Percentiles rank a stretch among this genome's conserved stretches.
These are phyloP conservation scores for Bedellia somnulentella DNA, from an alignment of 2,888 invertebrate genomes.

Conservation along the genomic window DNA sequence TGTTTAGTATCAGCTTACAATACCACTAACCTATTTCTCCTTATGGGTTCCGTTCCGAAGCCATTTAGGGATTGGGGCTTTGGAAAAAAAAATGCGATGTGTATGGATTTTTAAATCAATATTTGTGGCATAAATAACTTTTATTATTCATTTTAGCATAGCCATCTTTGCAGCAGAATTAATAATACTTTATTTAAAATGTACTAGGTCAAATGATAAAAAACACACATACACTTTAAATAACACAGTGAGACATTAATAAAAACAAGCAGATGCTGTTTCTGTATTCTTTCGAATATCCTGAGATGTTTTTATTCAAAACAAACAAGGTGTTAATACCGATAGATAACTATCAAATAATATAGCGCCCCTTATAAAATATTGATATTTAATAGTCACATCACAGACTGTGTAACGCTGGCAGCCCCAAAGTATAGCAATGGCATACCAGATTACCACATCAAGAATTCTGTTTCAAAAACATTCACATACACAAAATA, in stretches of 20 bases:
- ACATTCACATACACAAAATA: constrained; percentile 11
- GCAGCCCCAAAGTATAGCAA: constrained; percentile 37
- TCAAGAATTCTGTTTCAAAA: constrained; percentile 36
- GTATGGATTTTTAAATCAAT: too few relatives aligned
- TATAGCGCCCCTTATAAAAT: constrained; percentile 45
- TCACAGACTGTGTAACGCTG: constrained; percentile 43
- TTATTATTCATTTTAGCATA: too few relatives aligned
- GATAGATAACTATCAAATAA: constrained; percentile 37
- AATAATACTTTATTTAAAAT: neutral
- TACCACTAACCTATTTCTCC: too few relatives aligned
- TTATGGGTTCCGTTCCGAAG: too few relatives aligned
- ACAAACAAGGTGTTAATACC: constrained; percentile 56
- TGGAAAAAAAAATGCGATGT: too few relatives aligned
- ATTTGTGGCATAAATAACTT: too few relatives aligned
- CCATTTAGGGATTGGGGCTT: too few relatives aligned
- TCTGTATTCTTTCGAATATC: constrained; percentile 9
- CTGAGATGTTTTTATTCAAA: constrained; percentile 31
- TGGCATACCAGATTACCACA: constrained; percentile 47
- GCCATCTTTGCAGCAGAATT: neutral
- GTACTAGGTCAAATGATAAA: neutral
- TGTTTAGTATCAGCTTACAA: too few relatives aligned
- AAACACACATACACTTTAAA: neutral
- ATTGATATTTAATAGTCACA: constrained; percentile 54
- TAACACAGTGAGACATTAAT: neutral
- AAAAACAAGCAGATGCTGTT: constrained; percentile 7